Evolutionary conservation across 2,113 vertebrate genomes (phyloP), one percentile per base, ranked within the genome.

Genomic region (Phalacrocorax aristotelis): DNA sequence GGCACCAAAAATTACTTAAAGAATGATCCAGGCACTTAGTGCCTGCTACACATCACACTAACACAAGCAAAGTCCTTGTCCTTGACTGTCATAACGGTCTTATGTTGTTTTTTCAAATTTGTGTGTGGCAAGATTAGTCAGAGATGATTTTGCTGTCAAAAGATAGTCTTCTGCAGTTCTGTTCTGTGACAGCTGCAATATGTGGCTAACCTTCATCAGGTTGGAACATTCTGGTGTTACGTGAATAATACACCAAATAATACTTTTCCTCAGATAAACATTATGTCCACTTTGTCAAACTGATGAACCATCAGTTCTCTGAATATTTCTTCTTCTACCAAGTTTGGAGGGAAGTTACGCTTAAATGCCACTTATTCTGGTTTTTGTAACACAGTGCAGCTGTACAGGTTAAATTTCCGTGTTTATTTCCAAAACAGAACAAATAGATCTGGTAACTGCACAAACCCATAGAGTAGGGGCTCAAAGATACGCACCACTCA

Each of bases 91-190:
- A 90, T 17, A 72, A 25, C 6, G 14, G 27, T 83, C 90, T 69
- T 52, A 30, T 6, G 86, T 22, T 85, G 74, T 92, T 92, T 90
- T 71, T 86, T 69, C 64, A 74, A 66, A 88, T 27, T 44, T 64
- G 64, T 72, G 19, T 66, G 46, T 65, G 68, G 58, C 68, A 86
- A 89, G 90, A 95, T 94, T 94, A 96, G 83, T 93, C 97, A 97
- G 88, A 94, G 88, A 93, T 81, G 79, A 95, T 96, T 94, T 72
- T 94, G 93, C 96, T 93, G 90, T 96, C 95, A 96, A 79, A 83
- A 95, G 92, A 69, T 20, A 80, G 95, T 8, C 68, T 87, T 89
- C 22, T 78, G 83, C 83, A 64, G 85, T 13, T 83, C 93, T 92
- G 40, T 25, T 93, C 78, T 36, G 34, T 87, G 93, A 92, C 93